Conservation (phyloP, 2,113 vertebrate genomes). For the Tenrec ecaudatus region DNA sequence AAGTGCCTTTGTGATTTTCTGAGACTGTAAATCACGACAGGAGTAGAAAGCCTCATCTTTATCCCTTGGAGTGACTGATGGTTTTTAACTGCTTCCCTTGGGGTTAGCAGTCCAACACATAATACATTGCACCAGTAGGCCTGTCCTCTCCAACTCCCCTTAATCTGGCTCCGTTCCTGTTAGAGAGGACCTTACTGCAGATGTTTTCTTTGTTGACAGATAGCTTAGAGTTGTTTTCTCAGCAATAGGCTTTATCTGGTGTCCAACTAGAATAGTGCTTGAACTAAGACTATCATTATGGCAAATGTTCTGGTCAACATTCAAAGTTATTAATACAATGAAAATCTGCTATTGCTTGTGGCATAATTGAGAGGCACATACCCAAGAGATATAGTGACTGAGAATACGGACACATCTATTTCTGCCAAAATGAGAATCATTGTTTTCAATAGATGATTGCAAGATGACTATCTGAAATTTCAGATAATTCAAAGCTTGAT, state of each 20-base stretch:
- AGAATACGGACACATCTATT: not conserved
- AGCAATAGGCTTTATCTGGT: not conserved
- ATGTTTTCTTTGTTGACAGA: not conserved
- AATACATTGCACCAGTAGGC: too few relatives aligned
- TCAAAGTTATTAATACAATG: not conserved
- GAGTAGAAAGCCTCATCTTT: too few relatives aligned
- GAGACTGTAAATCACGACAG: too few relatives aligned
- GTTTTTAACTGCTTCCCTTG: too few relatives aligned
- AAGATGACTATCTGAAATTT: not conserved
- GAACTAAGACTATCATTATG: not conserved
- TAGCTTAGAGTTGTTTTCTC: not conserved
- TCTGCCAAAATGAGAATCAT: not conserved
- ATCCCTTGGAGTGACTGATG: too few relatives aligned
- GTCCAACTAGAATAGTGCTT: slow-evolving; percentile 40
- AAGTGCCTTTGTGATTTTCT: too few relatives aligned
- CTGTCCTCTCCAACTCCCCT: too few relatives aligned
- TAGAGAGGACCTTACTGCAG: not conserved
- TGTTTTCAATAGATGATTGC: not conserved
- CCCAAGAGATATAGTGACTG: not conserved
- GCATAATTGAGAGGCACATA: not conserved
- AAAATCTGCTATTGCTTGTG: not conserved
- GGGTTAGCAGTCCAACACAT: too few relatives aligned
- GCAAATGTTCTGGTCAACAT: not conserved
- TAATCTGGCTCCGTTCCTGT: not conserved
- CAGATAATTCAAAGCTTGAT: not conserved